phyloP scores from a whole-genome alignment of 2,113 vertebrate genomes.

The Rhinolophus sinicus region DNA sequence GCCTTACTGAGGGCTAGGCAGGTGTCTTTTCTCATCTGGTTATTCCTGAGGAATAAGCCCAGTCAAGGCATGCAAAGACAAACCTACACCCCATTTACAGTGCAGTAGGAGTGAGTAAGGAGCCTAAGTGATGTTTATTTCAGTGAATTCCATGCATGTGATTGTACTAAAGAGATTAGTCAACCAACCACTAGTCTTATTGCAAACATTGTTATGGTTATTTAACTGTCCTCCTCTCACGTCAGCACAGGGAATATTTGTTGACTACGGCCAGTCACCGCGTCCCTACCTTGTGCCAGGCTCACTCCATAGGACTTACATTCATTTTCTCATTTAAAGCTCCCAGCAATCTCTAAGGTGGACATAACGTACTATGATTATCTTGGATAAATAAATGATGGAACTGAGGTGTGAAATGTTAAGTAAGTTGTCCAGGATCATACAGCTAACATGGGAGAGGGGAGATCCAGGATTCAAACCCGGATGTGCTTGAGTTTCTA shows the following conservation, averaged over 20 bases:
- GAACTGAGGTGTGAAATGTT: not conserved
- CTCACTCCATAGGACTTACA: not conserved
- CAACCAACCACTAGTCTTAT: not conserved
- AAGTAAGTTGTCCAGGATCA: not conserved
- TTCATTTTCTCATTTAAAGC: not conserved
- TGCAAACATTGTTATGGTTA: not conserved
- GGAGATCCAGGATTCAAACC: not conserved
- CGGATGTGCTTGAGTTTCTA: not conserved
- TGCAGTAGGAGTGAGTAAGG: not conserved
- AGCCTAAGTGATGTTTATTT: not conserved
- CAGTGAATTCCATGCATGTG: not conserved
- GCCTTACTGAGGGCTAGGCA: not conserved
- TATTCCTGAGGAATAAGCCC: not conserved
- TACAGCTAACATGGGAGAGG: not conserved
- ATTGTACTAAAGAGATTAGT: not conserved
- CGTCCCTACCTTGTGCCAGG: not conserved
- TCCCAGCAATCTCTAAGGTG: not conserved
- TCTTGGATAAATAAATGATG: not conserved
- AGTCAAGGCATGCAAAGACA: not conserved
- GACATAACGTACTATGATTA: not conserved
- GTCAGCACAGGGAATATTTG: not conserved
- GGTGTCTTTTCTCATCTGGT: constrained; percentile 36
- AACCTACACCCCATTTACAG: not conserved
- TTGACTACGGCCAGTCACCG: not conserved
- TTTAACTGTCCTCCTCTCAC: not conserved